phyloP scores from a whole-genome alignment of 2,113 vertebrate species.

The Bothrops jararaca region DNA sequence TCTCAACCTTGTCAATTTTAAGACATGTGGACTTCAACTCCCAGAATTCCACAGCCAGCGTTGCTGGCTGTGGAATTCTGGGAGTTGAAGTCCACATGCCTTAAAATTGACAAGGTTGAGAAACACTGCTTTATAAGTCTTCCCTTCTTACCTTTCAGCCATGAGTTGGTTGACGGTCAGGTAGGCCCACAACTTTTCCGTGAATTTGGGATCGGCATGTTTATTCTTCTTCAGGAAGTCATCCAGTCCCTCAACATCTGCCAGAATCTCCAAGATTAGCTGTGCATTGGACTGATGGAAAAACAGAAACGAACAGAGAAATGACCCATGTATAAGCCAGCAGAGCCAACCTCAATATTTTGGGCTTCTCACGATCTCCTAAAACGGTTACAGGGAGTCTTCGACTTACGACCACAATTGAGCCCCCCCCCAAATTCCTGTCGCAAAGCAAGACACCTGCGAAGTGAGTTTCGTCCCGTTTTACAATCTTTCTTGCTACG shows the following conservation, averaged over 20 bases:
- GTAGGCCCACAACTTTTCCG: conserved; percentile 92
- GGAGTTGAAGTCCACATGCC: no score
- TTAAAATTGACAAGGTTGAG: no score
- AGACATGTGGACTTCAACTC: no score
- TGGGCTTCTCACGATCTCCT: neutral
- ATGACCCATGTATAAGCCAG: neutral
- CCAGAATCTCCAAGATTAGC: conserved; percentile 75
- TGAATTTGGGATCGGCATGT: conserved; percentile 81
- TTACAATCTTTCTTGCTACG: neutral
- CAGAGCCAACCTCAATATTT: no score
- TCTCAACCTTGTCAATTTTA: no score
- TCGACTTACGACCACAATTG: neutral
- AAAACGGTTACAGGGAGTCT: neutral
- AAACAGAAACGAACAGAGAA: neutral
- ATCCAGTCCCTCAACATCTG: conserved; percentile 78
- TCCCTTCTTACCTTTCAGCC: conserved; percentile 85
- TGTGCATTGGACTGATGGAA: conserved; percentile 76
- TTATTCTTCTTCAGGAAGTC: conserved; percentile 80
- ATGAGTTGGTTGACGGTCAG: conserved; percentile 93
- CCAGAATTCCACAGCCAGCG: no score
- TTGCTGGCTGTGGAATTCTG: no score
- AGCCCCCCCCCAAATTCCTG: no score
- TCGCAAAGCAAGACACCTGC: neutral
- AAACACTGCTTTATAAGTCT: no score
- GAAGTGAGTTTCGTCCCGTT: neutral